phyloP scores from a whole-genome alignment of 1,140 invertebrate species.

The Epicauta chinensis region DNA sequence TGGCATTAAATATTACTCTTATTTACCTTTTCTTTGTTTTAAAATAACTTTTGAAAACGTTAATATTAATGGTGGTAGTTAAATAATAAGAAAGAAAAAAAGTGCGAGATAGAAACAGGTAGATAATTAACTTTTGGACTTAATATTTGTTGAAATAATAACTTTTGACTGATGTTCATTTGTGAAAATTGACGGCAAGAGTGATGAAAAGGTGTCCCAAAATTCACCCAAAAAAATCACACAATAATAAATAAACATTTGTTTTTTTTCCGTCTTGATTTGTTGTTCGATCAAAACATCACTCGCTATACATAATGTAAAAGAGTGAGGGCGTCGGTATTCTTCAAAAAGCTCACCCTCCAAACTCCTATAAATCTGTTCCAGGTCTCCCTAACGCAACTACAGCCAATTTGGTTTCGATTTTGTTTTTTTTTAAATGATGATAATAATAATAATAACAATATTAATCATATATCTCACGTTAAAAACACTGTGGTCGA shows the following conservation, averaged over 20 bases:
- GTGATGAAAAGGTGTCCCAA: conserved; percentile 7
- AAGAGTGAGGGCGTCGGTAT: conserved; percentile 28
- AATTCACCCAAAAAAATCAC: too few species aligned
- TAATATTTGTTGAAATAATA: conserved; percentile 15
- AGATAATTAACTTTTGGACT: conserved; percentile 15
- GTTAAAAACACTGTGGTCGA: conserved; percentile 5
- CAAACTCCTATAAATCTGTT: conserved; percentile 23
- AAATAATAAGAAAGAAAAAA: too few species aligned
- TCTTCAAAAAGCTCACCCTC: conserved; percentile 25
- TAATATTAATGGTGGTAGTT: too few species aligned
- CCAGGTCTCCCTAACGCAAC: conserved; percentile 21
- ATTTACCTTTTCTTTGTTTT: too few species aligned
- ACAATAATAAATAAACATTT: too few species aligned
- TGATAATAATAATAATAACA: conserved; percentile 10
- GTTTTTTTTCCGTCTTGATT: background rate
- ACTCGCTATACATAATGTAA: conserved; percentile 4
- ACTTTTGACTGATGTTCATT: conserved; percentile 13
- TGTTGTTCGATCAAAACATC: conserved; percentile 3
- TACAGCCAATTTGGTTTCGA: conserved; percentile 25
- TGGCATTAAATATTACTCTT: too few species aligned
- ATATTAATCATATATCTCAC: conserved; percentile 9
- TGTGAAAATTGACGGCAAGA: conserved; percentile 9
- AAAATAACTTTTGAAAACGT: too few species aligned
- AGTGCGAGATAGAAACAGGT: background rate
- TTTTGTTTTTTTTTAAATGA: conserved; percentile 23